A percentile compares a stretch with the other conserved stretches of the same genome.
Evolutionary conservation across 2,888 invertebrate species (phyloP).

Genomic region (Melipona beecheii): DNA sequence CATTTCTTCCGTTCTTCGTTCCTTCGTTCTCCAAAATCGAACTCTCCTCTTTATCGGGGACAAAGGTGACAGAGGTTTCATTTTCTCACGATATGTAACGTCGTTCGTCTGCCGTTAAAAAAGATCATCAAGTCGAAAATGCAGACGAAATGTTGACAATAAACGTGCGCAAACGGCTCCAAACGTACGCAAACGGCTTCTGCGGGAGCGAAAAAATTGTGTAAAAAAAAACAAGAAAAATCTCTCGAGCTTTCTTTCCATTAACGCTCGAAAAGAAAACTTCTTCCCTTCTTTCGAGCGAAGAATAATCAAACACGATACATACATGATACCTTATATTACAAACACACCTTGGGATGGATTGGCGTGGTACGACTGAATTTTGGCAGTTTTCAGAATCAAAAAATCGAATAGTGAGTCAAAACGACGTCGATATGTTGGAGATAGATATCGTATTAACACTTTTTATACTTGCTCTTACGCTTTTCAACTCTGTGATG

Average conservation of each 20-base stretch:
- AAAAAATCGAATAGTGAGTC: background rate
- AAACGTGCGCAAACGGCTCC: slow-evolving; percentile 4
- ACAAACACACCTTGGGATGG: too few relatives aligned
- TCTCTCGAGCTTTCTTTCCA: background rate
- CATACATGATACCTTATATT: background rate
- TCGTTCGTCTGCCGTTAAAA: slow-evolving; percentile 1
- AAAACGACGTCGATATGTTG: background rate
- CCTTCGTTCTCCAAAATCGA: background rate
- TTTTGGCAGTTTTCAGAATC: background rate
- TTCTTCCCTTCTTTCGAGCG: background rate
- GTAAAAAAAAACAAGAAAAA: background rate
- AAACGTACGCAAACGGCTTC: slow-evolving; percentile 11
- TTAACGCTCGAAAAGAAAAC: background rate
- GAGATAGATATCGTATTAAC: background rate
- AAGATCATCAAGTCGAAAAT: slow-evolving; percentile 19
- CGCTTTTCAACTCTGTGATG: background rate
- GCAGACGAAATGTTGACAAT: slow-evolving; percentile 35
- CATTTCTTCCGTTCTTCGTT: background rate
- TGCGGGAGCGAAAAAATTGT: slow-evolving; percentile 4
- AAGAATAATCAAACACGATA: background rate
- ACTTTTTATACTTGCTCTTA: background rate
- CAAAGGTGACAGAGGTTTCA: background rate
- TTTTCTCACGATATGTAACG: slow-evolving; percentile 38
- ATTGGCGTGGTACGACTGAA: background rate
- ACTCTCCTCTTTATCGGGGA: background rate